Evolutionary conservation across 92 coral and sea anemone genomes (phyloP), one percentile per base, ranked within the genome.

Genomic region (Epizoanthus stellaris): DNA sequence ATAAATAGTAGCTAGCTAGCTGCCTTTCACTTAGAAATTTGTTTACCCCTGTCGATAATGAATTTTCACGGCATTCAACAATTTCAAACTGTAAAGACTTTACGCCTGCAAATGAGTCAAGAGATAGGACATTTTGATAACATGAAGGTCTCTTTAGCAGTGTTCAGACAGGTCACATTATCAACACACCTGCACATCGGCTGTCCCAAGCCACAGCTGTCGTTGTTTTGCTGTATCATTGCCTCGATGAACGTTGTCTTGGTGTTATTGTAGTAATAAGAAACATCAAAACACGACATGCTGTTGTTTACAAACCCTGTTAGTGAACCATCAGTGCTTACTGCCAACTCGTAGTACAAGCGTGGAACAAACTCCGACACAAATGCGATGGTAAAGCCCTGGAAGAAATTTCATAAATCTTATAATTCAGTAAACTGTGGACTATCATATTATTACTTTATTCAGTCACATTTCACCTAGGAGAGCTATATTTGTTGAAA

Each of bases 281-380:
- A 68, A 36, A 91, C 91, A 62, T 87, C 93, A 80, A 87, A 96
- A 67, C 98, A 96, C 15, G 99, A 96, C 75, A 96, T 74, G 70
- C 97, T 92, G 72, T 86, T 73, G 75, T 96, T 92, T 9, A 96
- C 92, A 76, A 92, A 96, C 19, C 95, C 97, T 60, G 85, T 86
- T 49, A 96, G 80, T 9, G 69, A 59, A 17, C 89, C 92, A 25
- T 84, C 86, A 10, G 88, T 67, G 39, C 90, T 86, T 6, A 70
- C 61, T 9, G 92, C 94, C 80, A 85, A 87, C 60, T 91, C 88
- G 86, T 94, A 93, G 86, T 96, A 96, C 77, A 94, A 72, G 17
- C 99, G 91, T 56, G 99, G 99, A 6, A 96, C 95, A 62, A 96
- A 96, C 90, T 96, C 99, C 3, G 99, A 96, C 42, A 96, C 99